Conservation (phyloP, 2,113 vertebrate genomes). For the Bos indicus region DNA sequence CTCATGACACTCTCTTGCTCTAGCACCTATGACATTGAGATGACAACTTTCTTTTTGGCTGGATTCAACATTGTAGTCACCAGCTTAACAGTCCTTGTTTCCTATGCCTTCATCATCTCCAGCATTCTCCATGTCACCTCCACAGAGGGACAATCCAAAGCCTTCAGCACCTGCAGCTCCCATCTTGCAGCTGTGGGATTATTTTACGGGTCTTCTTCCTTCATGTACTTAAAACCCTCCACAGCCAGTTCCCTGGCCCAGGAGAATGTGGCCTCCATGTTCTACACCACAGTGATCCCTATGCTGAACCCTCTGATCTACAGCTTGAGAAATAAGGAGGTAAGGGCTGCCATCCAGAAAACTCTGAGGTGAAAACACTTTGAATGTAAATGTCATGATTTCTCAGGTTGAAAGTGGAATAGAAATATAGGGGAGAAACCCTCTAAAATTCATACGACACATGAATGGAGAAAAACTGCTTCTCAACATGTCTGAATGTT, state of each 20-base stretch:
- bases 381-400: neutral
- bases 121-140: slow-evolving; percentile 64
- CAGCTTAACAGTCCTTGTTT: slow-evolving; percentile 60
- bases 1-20: slow-evolving; percentile 76
- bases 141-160: slow-evolving; percentile 54
- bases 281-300: slow-evolving; percentile 72
- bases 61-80: slow-evolving; percentile 62
- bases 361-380: neutral
- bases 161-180: slow-evolving; percentile 77
- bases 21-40: slow-evolving; percentile 36
- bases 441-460: neutral
- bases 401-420: neutral
- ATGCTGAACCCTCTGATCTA: slow-evolving; percentile 77
- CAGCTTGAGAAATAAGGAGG: slow-evolving; percentile 74
- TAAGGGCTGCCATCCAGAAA: slow-evolving; percentile 60
- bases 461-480: neutral
- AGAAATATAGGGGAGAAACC: neutral
- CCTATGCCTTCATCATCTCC: slow-evolving; percentile 66
- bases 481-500: neutral
- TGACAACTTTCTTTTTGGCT: slow-evolving; percentile 62
- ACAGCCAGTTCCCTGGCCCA: slow-evolving; percentile 54
- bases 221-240: slow-evolving; percentile 73
- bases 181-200: slow-evolving; percentile 71
- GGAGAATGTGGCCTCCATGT: slow-evolving; percentile 70
- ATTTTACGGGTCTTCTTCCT: slow-evolving; percentile 61